Conservation (phyloP, 2,888 invertebrate genomes). For the Pammene aurita region DNA sequence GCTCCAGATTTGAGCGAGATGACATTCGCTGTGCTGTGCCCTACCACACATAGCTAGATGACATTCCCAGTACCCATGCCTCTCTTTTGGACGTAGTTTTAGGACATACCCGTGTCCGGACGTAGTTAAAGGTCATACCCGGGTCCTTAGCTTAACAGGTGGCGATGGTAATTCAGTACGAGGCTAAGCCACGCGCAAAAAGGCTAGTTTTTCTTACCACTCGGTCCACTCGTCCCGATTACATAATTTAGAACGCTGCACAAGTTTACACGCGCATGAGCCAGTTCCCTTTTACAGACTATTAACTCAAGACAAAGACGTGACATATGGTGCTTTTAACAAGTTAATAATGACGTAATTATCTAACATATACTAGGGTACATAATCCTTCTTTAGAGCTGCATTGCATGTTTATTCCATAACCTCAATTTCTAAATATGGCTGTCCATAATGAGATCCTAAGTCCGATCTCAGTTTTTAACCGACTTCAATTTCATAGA, state of each 20-base stretch:
- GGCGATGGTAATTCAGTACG: neutral
- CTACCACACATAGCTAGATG: too few relatives aligned
- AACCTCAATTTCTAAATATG: conserved; percentile 26
- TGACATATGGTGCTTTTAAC: conserved; percentile 4
- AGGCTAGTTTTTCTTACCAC: neutral
- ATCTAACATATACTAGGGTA: neutral
- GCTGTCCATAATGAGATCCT: neutral
- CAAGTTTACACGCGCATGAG: neutral
- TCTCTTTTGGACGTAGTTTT: too few relatives aligned
- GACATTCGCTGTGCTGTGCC: too few relatives aligned
- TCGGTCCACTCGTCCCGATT: neutral
- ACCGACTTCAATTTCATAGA: too few relatives aligned
- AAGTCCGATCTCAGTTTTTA: neutral
- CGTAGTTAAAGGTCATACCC: too few relatives aligned
- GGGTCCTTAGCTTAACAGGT: too few relatives aligned
- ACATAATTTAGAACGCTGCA: conserved; percentile 14
- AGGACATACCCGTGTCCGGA: too few relatives aligned
- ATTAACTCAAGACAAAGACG: conserved; percentile 4
- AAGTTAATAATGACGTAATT: neutral
- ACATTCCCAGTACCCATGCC: too few relatives aligned
- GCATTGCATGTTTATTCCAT: conserved; percentile 14
- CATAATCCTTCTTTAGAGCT: neutral
- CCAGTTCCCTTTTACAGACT: conserved; percentile 19
- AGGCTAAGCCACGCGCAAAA: neutral
- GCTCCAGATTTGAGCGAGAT: too few relatives aligned